Conservation (phyloP, 2,797 vertebrate species). For the Chaunax sp. region DNA sequence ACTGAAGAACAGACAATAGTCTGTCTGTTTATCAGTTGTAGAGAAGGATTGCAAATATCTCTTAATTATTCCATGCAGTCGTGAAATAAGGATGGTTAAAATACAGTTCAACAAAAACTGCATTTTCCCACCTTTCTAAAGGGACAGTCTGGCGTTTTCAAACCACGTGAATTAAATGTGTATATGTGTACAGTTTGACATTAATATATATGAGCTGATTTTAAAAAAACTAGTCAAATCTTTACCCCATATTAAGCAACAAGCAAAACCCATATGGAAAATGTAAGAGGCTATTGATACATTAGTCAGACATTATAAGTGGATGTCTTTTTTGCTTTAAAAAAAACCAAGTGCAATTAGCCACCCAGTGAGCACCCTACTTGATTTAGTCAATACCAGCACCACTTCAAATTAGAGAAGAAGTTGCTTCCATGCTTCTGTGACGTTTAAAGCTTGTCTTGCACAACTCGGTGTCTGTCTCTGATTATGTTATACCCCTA, state of each 20-base stretch:
- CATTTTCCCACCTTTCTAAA: constrained; percentile 2
- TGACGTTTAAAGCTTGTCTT: neutral
- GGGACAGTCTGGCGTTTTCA: neutral
- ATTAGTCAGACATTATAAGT: neutral
- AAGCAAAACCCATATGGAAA: constrained; percentile 4
- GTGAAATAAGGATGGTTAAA: neutral
- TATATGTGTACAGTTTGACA: constrained; percentile 7
- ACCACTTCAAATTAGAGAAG: too few species aligned
- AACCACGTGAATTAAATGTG: neutral
- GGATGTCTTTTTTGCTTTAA: neutral
- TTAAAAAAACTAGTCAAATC: too few species aligned
- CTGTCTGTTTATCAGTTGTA: constrained; percentile 23
- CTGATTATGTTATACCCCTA: too few species aligned
- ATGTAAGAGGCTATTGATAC: neutral
- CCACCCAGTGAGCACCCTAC: too few species aligned
- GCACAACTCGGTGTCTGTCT: too few species aligned
- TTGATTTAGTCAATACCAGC: too few species aligned
- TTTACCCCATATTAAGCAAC: neutral
- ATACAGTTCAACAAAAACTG: neutral
- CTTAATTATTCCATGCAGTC: neutral
- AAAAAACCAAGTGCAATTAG: neutral
- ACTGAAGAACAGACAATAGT: constrained; percentile 27
- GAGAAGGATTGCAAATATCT: neutral
- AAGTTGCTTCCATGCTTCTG: too few species aligned
- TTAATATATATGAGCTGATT: constrained; percentile 5